Percentiles rank a stretch among this genome's conserved stretches.
phyloP scores from a whole-genome alignment of 1,140 invertebrate genomes.

The Drosophila watanabei region DNA sequence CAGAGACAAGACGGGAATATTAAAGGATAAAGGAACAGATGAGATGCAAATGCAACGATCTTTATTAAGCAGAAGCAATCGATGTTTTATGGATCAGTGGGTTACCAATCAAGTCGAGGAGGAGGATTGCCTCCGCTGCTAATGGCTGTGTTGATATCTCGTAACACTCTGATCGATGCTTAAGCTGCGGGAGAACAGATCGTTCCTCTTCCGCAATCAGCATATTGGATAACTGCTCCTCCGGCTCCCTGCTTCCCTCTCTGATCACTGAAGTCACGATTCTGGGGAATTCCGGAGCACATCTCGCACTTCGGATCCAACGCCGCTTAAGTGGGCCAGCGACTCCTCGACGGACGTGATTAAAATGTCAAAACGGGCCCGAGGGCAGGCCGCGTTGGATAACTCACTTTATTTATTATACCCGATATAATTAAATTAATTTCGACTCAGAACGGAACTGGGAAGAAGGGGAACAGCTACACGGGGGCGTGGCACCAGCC shows the following conservation, averaged over 20 bases:
- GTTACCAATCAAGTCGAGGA: constrained; percentile 16
- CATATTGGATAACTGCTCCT: neutral
- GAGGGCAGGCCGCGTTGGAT: constrained; percentile 43
- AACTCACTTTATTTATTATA: constrained; percentile 76
- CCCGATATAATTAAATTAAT: constrained; percentile 78
- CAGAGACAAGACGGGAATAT: constrained; percentile 4
- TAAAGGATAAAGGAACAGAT: constrained; percentile 37
- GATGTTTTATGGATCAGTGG: constrained; percentile 52
- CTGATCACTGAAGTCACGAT: constrained; percentile 11
- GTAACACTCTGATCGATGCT: neutral
- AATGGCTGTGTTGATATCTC: constrained; percentile 5
- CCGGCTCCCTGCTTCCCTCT: constrained; percentile 20
- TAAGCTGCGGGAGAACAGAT: constrained; percentile 5
- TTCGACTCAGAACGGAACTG: constrained; percentile 35
- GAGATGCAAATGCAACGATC: constrained; percentile 19
- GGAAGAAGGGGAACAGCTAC: neutral
- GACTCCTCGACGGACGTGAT: constrained; percentile 64
- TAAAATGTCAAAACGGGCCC: constrained; percentile 69
- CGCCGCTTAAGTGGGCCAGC: constrained; percentile 56
- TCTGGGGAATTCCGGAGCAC: constrained; percentile 14
- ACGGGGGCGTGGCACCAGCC: constrained; percentile 53
- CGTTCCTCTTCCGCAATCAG: constrained; percentile 17
- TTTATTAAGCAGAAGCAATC: constrained; percentile 24
- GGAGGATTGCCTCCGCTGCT: constrained; percentile 6
- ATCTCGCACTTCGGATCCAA: constrained; percentile 30